phyloP scores from a whole-genome alignment of 1,140 invertebrate genomes.

The Trichomalopsis sarcophagae region DNA sequence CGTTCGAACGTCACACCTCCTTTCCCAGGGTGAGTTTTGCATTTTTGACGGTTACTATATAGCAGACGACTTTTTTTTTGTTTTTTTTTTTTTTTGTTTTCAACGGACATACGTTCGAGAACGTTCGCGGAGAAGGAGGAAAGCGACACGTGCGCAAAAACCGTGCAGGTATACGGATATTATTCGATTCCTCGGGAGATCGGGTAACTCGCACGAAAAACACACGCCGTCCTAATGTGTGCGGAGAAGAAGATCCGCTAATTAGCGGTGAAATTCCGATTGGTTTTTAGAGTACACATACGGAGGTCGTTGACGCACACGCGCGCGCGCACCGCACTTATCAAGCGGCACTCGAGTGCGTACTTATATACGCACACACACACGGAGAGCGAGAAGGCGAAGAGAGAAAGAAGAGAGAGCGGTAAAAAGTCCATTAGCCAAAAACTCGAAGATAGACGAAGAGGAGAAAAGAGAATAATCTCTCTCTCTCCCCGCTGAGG shows the following conservation, averaged over 20 bases:
- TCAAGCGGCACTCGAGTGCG: not conserved
- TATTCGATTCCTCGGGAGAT: not conserved
- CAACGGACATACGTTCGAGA: not conserved
- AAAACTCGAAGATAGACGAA: not conserved
- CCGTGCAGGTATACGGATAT: not conserved
- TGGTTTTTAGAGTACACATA: not conserved
- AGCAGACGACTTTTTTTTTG: not conserved
- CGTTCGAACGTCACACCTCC: conserved; percentile 64
- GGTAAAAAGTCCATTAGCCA: not conserved
- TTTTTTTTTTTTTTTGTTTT: too few species aligned
- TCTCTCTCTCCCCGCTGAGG: not conserved
- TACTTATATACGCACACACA: not conserved
- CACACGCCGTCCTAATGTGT: not conserved
- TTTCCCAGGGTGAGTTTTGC: conserved; percentile 66
- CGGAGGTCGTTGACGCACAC: not conserved
- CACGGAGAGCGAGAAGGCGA: not conserved
- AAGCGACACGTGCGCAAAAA: not conserved
- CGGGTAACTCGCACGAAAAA: not conserved
- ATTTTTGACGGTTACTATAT: too few species aligned
- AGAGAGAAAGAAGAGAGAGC: not conserved
- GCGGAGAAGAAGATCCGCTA: not conserved
- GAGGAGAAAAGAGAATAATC: not conserved
- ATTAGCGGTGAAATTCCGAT: not conserved
- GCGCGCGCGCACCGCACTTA: not conserved
- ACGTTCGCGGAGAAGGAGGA: not conserved